Conservation (phyloP, 2,888 invertebrate species). For the Zhuqinia jingwanae region DNA sequence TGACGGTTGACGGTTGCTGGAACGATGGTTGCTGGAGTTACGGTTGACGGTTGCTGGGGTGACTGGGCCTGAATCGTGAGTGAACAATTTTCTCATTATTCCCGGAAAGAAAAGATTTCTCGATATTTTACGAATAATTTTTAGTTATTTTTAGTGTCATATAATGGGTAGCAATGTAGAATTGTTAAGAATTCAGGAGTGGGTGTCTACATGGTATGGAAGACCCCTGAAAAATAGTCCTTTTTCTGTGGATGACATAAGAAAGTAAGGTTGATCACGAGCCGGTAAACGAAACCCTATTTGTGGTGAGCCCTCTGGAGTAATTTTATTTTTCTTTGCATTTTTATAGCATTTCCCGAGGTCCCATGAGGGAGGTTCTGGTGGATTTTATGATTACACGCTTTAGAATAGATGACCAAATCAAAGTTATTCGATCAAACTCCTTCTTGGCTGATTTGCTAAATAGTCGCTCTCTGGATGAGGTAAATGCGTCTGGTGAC, state of each 20-base stretch:
- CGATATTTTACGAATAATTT: no score
- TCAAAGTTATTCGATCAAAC: slow-evolving; percentile 65
- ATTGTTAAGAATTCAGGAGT: slow-evolving; percentile 18
- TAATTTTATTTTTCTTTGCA: not conserved
- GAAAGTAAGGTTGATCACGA: slow-evolving; percentile 49
- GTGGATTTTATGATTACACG: slow-evolving; percentile 56
- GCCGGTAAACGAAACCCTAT: not conserved
- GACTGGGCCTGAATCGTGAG: no score
- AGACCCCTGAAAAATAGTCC: slow-evolving; percentile 42
- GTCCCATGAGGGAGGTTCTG: slow-evolving; percentile 66
- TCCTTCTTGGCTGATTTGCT: slow-evolving; percentile 48
- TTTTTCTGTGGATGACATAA: slow-evolving; percentile 54
- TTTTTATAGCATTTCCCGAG: slow-evolving; percentile 61
- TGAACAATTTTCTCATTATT: no score
- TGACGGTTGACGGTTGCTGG: no score
- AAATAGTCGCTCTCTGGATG: not conserved
- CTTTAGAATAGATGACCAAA: slow-evolving; percentile 65
- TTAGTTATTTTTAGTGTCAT: no score
- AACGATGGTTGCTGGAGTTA: not conserved
- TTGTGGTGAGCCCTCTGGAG: not conserved
- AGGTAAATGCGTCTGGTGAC: not conserved
- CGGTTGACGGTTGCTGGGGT: no score
- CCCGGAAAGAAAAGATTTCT: no score
- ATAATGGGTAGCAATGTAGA: slow-evolving; percentile 58
- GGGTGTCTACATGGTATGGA: slow-evolving; percentile 51